A percentile compares a stretch with the other conserved stretches of the same genome.
Evolutionary conservation across 2,888 invertebrate genomes (phyloP).

Genomic region (Auanema freiburgensis): DNA sequence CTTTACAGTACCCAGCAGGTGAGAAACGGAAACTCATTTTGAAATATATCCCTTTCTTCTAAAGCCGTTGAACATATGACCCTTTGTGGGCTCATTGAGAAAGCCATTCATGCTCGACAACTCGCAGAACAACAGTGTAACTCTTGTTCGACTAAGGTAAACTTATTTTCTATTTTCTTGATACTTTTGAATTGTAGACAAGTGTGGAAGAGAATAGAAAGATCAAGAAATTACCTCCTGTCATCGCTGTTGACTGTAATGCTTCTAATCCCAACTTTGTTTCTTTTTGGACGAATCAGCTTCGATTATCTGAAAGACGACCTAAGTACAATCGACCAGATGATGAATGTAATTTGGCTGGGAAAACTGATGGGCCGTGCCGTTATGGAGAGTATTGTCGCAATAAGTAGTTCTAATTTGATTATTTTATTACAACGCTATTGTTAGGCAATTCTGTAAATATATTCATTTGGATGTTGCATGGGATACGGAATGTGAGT

Average conservation of each 20-base stretch:
- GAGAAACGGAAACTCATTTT: not conserved
- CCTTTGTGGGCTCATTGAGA: slow-evolving; percentile 39
- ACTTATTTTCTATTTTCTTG: not conserved
- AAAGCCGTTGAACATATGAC: slow-evolving; percentile 19
- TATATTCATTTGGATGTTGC: slow-evolving; percentile 37
- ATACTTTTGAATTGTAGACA: slow-evolving; percentile 13
- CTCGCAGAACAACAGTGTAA: slow-evolving; percentile 28
- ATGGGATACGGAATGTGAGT: slow-evolving; percentile 31
- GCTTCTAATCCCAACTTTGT: slow-evolving; percentile 16
- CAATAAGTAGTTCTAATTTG: slow-evolving; percentile 14
- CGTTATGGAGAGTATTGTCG: slow-evolving; percentile 27
- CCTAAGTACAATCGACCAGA: slow-evolving; percentile 23
- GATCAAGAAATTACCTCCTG: slow-evolving; percentile 26
- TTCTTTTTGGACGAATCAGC: slow-evolving; percentile 33
- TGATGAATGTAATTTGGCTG: slow-evolving; percentile 11
- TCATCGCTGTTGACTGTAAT: slow-evolving; percentile 40
- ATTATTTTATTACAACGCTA: not conserved
- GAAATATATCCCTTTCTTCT: not conserved
- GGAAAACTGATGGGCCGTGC: slow-evolving; percentile 12
- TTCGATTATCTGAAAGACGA: slow-evolving; percentile 25
- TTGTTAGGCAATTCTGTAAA: slow-evolving; percentile 32
- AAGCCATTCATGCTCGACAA: slow-evolving; percentile 28
- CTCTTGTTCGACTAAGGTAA: slow-evolving; percentile 18
- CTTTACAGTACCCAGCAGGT: slow-evolving; percentile 17
- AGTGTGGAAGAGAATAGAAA: slow-evolving; percentile 34